Base-by-base conservation (phyloP, 2,113 vertebrate genomes). In the Microtus pennsylvanicus region DNA sequence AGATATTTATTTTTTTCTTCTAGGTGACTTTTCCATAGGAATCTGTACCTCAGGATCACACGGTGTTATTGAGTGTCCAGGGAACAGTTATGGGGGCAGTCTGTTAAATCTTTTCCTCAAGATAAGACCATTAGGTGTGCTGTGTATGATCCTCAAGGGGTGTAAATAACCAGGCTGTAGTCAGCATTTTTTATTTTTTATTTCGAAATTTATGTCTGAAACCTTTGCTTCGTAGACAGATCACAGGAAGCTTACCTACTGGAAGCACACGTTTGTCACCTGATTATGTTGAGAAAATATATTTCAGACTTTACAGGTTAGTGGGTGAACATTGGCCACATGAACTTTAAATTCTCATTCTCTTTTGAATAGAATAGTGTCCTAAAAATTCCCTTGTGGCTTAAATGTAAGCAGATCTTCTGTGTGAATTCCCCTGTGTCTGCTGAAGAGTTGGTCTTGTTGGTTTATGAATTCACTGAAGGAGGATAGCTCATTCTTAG, bases 71-170 rank as follows among this genome's bases (percentile, higher is more conserved):
- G 24, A 6, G 58, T 92, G 87, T 96, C 90, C 76, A 90, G 95
- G 90, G 91, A 97, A 50, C 89, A 96, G 81, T 97, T 97, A 97
- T 83, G 47, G 94, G 87, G 83, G 76, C 93, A 95, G 1, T 94
- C 45, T 93, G 78, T 96, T 96, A 96, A 93, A 76, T 89, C 87
- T 95, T 93, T 94, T 90, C 95, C 95, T 96, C n/a, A 81, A 85
- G 93, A 94, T 93, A 94, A 83, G 94, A 97, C 86, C 28, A 65
- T 97, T 97, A 95, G 83, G 93, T 96, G 67, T 93, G 38, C 83
- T 87, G 21, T 93, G 47, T 87, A 28, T 89, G 89, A 91, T 52
- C 95, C 96, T 96, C 83, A 81, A 75, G 89, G 91, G 90, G 50
- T 94, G 28, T 93, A 94, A 93, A 86, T 96, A 95, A 95, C 94